Percentiles rank a stretch among this genome's conserved stretches.
Conservation (phyloP, 2,888 invertebrate genomes). For the Athalia rosae region DNA sequence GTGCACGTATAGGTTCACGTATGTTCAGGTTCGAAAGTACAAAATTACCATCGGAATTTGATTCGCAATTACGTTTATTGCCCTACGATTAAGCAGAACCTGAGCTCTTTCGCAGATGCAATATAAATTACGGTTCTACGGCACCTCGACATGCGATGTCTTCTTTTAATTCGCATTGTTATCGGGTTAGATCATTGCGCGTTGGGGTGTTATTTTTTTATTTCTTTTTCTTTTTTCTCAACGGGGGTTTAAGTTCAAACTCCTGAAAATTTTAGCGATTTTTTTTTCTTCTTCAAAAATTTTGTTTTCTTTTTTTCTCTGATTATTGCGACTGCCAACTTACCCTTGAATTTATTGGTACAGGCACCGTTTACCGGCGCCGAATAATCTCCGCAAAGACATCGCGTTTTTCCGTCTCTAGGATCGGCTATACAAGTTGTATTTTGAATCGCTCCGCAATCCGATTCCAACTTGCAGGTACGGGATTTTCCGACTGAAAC, state of each 20-base stretch:
- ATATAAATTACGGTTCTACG: conserved; percentile 2
- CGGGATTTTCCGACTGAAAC: conserved; percentile 75
- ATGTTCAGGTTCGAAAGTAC: not conserved
- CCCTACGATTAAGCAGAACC: not conserved
- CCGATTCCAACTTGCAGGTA: conserved; percentile 78
- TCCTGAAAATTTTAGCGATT: not conserved
- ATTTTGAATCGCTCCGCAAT: conserved; percentile 80
- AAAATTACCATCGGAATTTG: conserved; percentile 25
- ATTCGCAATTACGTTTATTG: conserved; percentile 34
- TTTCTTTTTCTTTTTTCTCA: not conserved
- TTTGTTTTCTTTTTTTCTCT: not conserved
- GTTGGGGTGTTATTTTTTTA: not conserved
- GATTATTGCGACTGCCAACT: conserved; percentile 47
- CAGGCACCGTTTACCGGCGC: conserved; percentile 82
- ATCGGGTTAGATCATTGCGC: conserved; percentile 15
- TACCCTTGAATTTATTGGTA: conserved; percentile 80
- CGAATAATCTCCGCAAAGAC: conserved; percentile 82
- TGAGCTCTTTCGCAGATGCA: not conserved
- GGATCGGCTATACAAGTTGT: conserved; percentile 81
- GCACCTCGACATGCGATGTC: conserved; percentile 26
- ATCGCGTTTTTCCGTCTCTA: conserved; percentile 78
- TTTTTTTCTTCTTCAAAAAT: not conserved
- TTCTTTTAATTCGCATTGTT: conserved; percentile 25
- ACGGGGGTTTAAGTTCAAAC: not conserved
- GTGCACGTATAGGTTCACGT: not conserved